Percentiles rank a stretch among this genome's conserved stretches.
Evolutionary conservation across 1,140 invertebrate species (phyloP).

Genomic region (Drosophila asahinai): DNA sequence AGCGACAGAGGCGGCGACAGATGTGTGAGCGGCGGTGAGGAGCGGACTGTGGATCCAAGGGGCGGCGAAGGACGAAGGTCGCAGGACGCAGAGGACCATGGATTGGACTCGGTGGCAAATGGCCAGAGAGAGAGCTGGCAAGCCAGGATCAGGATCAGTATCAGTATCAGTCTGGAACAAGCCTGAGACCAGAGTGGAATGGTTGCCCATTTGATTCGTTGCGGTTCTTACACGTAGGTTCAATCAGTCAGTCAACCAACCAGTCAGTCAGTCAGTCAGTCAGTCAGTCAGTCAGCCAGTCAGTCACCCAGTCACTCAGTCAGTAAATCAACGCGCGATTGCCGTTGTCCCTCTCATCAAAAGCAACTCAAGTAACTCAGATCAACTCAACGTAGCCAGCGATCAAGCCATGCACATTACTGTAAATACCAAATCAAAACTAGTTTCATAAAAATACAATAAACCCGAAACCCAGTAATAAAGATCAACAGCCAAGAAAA

Average conservation of each 20-base stretch:
- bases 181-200: slow-evolving; percentile 43
- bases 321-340: slow-evolving; percentile 39
- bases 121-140: slow-evolving; percentile 77
- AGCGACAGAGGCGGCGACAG: slow-evolving; percentile 3
- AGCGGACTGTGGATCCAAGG: slow-evolving; percentile 25
- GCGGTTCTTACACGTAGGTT: slow-evolving; percentile 47
- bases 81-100: slow-evolving; percentile 65
- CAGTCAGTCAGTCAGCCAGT: slow-evolving; percentile 20
- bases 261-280: slow-evolving; percentile 32
- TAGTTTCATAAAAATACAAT: slow-evolving; percentile 33
- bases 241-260: slow-evolving; percentile 34
- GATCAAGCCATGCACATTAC: slow-evolving; percentile 47
- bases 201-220: slow-evolving; percentile 55
- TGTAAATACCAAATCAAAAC: slow-evolving; percentile 47
- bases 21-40: slow-evolving; percentile 50
- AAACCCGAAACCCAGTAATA: not conserved
- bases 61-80: slow-evolving; percentile 28
- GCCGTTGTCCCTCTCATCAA: slow-evolving; percentile 38
- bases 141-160: slow-evolving; percentile 36
- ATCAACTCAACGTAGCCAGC: slow-evolving; percentile 35
- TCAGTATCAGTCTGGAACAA: slow-evolving; percentile 39
- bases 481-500: not conserved
- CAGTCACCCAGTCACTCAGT: slow-evolving; percentile 28
- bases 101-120: slow-evolving; percentile 84
- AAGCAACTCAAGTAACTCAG: slow-evolving; percentile 23